Conservation (phyloP, 2,797 vertebrate genomes). For the Aphelocoma californica region DNA sequence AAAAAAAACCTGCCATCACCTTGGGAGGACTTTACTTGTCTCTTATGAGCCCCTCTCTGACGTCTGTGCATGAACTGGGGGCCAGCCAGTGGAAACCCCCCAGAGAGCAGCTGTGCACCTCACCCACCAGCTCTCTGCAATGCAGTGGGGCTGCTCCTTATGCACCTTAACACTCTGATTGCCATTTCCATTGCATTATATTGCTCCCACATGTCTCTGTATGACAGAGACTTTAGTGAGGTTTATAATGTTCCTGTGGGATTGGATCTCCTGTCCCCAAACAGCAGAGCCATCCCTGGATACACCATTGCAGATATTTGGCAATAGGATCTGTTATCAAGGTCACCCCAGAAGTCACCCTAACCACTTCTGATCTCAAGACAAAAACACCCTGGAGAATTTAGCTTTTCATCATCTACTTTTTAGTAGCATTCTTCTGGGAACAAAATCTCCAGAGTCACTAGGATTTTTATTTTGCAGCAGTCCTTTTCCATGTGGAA, state of each 20-base stretch:
- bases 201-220: background rate
- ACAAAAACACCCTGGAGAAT: background rate
- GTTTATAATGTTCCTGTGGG: background rate
- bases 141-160: background rate
- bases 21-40: background rate
- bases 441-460: background rate
- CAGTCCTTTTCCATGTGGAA: background rate
- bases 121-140: background rate
- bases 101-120: background rate
- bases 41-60: background rate
- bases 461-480: background rate
- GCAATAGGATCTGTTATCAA: background rate
- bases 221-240: background rate
- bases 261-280: background rate
- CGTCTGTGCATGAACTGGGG: fast-evolving
- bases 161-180: fast-evolving
- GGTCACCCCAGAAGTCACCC: background rate
- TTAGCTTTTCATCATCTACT: background rate
- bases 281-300: background rate
- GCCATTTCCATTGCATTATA: background rate
- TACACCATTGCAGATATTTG: background rate
- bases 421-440: background rate
- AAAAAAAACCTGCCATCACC: background rate
- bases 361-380: background rate
- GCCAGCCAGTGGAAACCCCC: background rate